Evolutionary conservation across 2,888 invertebrate species (phyloP), one percentile per base, ranked within the genome.

Genomic region (Pristionchus maxplancki): DNA sequence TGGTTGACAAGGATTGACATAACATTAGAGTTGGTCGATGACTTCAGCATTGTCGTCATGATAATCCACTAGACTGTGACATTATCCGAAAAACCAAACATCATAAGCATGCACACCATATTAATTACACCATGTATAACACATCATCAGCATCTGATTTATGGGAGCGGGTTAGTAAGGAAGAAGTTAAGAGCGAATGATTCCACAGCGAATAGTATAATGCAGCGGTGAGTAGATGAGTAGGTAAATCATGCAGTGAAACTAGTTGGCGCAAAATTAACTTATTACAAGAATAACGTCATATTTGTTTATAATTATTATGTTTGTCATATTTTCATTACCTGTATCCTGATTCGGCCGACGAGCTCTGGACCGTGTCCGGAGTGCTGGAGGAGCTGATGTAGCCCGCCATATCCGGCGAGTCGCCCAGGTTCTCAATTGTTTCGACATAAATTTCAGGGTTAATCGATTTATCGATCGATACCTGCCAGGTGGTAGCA

Each of bases 351-450:
- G 90, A 89, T 11, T 93, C 93, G 62, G 85, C 86, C 13, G 85
- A 82, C 1, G 53, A 64, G 9, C 93, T 93, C 64, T 90, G 86
- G 48, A 93, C 90, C 0, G 94, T 93, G 89, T 94, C 94, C 37
- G 94, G 94, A 44, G 94, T 93, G 37, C 93, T 92, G 37, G 90
- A 90, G 58, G 89, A 89, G 15, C 90, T 90, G 34, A 89, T 82
- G 83, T 88, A 88, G 78, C 91, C 89, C 34, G 88, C 89, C 28
- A 93, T 92, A 17, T 67, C 88, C n/a, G 83, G 84, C n/a, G 53
- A 50, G 48, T 88, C 85, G 85, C 53, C 24, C 20, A 83, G 53
- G 40, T 40, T 64, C 58, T 62, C 40, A 24, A 62, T 50, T 17
- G 53, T 2, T 28, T 24, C 89, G 89, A 67, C 92, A 89, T n/a